A percentile compares a stretch with the other conserved stretches of the same genome.
These are phyloP conservation scores for Brachynemurus nebulosus DNA, from an alignment of 2,888 invertebrate genomes.

Conservation along the genomic window DNA sequence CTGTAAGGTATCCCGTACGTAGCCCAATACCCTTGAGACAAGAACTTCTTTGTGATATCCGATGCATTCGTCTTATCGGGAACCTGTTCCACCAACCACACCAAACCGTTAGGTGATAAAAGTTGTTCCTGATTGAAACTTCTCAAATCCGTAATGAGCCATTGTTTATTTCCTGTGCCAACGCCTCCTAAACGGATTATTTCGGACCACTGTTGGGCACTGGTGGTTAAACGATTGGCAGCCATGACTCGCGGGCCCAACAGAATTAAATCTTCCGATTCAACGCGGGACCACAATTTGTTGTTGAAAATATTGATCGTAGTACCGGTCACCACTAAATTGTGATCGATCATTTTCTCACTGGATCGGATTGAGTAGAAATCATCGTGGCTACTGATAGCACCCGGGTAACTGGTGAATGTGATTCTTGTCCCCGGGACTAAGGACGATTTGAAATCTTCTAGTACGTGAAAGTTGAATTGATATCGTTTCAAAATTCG, in stretches of 20 bases:
- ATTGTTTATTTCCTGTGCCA: conserved; percentile 75
- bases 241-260: conserved; percentile 66
- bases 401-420: conserved; percentile 76
- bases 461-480: conserved; percentile 53
- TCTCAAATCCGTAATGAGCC: conserved; percentile 56
- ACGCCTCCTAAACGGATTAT: conserved; percentile 56
- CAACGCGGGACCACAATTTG: conserved; percentile 51
- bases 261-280: conserved; percentile 6
- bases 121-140: conserved; percentile 10
- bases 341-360: conserved; percentile 31
- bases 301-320: conserved; percentile 61
- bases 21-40: conserved; percentile 53
- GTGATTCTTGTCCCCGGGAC: conserved; percentile 55
- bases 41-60: conserved; percentile 53
- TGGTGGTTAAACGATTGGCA: conserved; percentile 64
- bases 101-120: conserved; percentile 29
- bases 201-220: conserved; percentile 59
- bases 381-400: conserved; percentile 69
- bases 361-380: conserved; percentile 47
- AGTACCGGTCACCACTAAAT: conserved; percentile 61
- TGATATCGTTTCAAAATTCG: conserved; percentile 74
- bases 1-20: conserved; percentile 48
- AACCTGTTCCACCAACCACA: conserved; percentile 67
- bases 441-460: conserved; percentile 32
- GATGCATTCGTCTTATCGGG: conserved; percentile 46